Evolutionary conservation across 2,888 invertebrate species (phyloP).

Genomic region (Caenorhabditis sp.): DNA sequence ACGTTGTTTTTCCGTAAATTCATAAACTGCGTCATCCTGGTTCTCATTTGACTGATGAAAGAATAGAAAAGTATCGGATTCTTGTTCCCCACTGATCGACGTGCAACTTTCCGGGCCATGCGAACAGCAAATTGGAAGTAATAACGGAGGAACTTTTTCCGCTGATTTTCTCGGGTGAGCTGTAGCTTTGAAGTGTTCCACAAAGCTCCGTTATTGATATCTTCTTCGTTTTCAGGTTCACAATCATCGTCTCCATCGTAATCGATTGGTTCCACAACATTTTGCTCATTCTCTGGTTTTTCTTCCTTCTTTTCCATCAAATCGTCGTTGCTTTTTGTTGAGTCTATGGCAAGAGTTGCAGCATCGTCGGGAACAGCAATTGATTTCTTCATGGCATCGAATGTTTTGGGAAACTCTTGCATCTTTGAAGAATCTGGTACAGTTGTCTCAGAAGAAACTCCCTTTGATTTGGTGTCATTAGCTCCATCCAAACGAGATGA

Average conservation of each 20-base stretch:
- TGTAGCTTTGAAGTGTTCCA: conserved; percentile 3
- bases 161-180: conserved; percentile 17
- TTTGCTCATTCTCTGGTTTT: not conserved
- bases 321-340: no score
- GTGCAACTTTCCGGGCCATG: conserved; percentile 42
- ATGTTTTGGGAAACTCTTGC: no score
- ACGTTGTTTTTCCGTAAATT: conserved; percentile 11
- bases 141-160: conserved; percentile 6
- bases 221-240: conserved; percentile 1
- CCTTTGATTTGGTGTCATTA: no score
- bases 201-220: not conserved
- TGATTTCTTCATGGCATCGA: no score
- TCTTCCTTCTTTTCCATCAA: not conserved
- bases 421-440: no score
- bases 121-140: conserved; percentile 42
- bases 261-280: not conserved
- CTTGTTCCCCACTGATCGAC: conserved; percentile 4
- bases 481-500: no score
- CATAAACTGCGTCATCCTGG: conserved; percentile 36
- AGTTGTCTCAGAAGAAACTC: no score
- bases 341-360: no score
- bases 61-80: conserved; percentile 39
- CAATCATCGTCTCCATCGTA: conserved; percentile 49
- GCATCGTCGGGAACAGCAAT: no score
- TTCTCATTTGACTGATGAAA: conserved; percentile 28